Conservation (phyloP, 2,113 vertebrate species). For the Ptilonorhynchus violaceus region DNA sequence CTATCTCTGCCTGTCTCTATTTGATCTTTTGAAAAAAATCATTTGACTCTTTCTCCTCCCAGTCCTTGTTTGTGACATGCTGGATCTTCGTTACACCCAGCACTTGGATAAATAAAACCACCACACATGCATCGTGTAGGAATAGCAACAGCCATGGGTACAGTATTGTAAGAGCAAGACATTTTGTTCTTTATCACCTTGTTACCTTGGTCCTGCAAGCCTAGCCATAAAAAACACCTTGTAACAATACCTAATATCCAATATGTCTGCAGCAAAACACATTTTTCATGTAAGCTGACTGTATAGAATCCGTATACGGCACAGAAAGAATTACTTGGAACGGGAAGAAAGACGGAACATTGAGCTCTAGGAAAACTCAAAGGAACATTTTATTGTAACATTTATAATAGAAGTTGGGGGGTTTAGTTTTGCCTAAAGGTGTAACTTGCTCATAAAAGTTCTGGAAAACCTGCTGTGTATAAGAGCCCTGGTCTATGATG, state of each 20-base stretch:
- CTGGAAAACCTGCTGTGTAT: conserved; percentile 58
- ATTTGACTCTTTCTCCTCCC: neutral
- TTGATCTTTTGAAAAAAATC: neutral
- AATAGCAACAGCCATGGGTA: neutral
- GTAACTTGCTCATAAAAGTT: conserved; percentile 63
- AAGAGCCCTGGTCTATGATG: conserved; percentile 70
- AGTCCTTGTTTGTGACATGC: neutral
- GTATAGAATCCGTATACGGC: neutral
- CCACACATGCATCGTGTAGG: neutral
- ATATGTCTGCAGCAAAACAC: neutral
- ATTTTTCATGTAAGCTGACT: neutral
- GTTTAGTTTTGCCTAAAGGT: conserved; percentile 65
- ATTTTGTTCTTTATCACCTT: conserved; percentile 31
- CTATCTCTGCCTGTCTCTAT: neutral
- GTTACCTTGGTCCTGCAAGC: neutral
- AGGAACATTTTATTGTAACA: conserved; percentile 61
- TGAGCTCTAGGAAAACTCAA: conserved; percentile 55
- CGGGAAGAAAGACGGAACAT: conserved; percentile 41
- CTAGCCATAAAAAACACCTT: neutral
- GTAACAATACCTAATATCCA: conserved; percentile 33
- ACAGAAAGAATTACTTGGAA: conserved; percentile 63
- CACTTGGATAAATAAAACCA: neutral
- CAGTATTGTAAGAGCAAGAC: neutral
- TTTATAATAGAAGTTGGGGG: conserved; percentile 62
- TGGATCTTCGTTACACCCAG: neutral